phyloP scores from a whole-genome alignment of 1,140 invertebrate species.

The Musca vetustissima region DNA sequence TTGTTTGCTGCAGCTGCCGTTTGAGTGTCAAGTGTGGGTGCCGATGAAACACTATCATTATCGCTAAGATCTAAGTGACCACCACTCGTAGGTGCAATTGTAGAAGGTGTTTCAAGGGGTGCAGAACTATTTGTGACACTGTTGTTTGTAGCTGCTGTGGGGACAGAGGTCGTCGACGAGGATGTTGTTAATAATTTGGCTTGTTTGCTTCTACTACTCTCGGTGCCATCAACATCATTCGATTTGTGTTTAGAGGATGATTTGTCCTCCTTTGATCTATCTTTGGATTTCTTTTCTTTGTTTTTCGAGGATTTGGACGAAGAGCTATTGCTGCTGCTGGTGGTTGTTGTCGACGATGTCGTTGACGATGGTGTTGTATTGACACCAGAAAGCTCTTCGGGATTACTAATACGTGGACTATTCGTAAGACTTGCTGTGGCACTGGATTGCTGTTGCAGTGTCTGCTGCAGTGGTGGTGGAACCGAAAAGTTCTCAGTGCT shows the following conservation, averaged over 20 bases:
- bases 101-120: background rate
- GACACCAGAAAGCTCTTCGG: background rate
- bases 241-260: slow-evolving; percentile 6
- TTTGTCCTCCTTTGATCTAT: slow-evolving; percentile 41
- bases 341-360: background rate
- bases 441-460: background rate
- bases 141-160: slow-evolving; percentile 18
- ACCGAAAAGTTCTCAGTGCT: background rate
- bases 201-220: slow-evolving; percentile 29
- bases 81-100: slow-evolving; percentile 29
- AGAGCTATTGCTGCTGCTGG: background rate
- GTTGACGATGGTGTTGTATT: background rate
- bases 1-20: slow-evolving; percentile 32
- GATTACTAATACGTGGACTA: no score
- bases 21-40: slow-evolving; percentile 33
- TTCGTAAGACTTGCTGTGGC: background rate
- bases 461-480: background rate
- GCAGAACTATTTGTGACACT: background rate
- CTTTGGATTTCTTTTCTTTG: slow-evolving; percentile 30
- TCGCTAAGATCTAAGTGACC: slow-evolving; percentile 45
- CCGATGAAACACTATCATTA: slow-evolving; percentile 42
- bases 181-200: background rate
- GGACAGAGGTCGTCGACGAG: background rate
- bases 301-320: slow-evolving; percentile 24
- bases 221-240: slow-evolving; percentile 39